Evolutionary conservation across 2,888 invertebrate species (phyloP), one percentile per base, ranked within the genome.

Genomic region (Leucania comma): DNA sequence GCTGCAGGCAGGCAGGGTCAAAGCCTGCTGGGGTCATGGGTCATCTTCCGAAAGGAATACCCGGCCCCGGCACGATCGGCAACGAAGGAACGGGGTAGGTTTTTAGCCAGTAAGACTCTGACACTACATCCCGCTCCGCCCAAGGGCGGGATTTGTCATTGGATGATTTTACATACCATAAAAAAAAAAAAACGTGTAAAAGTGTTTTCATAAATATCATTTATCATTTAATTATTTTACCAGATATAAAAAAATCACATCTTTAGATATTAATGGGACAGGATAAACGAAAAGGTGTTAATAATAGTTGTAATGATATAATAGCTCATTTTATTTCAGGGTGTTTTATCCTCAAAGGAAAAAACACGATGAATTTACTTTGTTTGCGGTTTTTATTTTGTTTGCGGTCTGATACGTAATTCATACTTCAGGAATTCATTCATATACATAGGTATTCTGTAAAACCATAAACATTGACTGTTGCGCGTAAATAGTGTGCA

Each of bases 381-480:
- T 38, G 6, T 14, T 46, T 46, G 53, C 17, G 17, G 32, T 61
- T n/a, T n/a, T n/a, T 26, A 68, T 26, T 1, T 14, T 38, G 6
- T 14, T 46, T 46, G 53, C 17, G 17, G 32, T 61, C 62, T 35
- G n/a, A 24, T 20, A 46, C 42, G n/a, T 67, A 46, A 42, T 42
- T 24, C 14, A 1, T 32, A 32, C 3, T 42, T 42, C 32, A 46
- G n/a, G 32, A 46, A 0, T 35, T 26, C 3, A 22, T 26, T 46
- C n/a, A 26, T 29, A 51, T 35, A 12, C 35, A 35, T 10, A 57
- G 26, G 46, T 67, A 22, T 35, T 68, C 20, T 68, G 35, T 20
- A 48, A 50, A 68, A 29, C 35, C 9, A 12, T 29, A 14, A 22
- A 68, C 35, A 20, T 57, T 57, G 4, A 20, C 10, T 20, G 4